A percentile compares a stretch with the other conserved stretches of the same genome.
These are phyloP conservation scores for Ursus arctos DNA, from an alignment of 2,113 vertebrate species.

Conservation along the genomic window DNA sequence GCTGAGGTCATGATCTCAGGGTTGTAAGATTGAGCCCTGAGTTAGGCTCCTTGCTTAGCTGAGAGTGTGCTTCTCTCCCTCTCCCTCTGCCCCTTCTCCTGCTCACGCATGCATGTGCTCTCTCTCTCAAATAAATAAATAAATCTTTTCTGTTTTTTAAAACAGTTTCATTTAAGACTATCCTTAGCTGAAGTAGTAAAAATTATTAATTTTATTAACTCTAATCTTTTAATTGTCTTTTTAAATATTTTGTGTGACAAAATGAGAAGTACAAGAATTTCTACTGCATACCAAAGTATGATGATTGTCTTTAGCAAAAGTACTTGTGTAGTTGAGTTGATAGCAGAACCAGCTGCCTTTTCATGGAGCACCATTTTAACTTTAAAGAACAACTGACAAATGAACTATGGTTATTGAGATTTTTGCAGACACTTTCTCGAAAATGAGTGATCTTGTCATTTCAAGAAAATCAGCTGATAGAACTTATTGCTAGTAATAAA, in stretches of 20 bases:
- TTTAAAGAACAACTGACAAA: background rate
- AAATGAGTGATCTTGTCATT: constrained; percentile 17
- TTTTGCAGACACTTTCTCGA: constrained; percentile 5
- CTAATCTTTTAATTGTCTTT: background rate
- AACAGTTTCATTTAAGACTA: background rate
- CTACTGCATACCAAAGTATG: background rate
- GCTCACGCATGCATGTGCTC: background rate
- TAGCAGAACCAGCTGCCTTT: background rate
- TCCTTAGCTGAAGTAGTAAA: background rate
- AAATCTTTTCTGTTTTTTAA: background rate
- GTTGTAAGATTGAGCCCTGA: background rate
- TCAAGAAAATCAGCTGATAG: background rate
- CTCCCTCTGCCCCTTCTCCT: background rate
- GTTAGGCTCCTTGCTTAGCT: background rate
- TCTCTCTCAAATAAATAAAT: background rate
- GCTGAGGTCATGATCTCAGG: background rate
- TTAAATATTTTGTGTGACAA: constrained; percentile 4
- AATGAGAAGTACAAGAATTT: background rate
- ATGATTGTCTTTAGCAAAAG: background rate
- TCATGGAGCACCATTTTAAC: background rate
- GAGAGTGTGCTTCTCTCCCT: background rate
- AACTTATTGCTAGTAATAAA: constrained; percentile 24
- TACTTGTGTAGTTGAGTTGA: background rate
- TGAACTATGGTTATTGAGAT: background rate
- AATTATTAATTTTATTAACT: constrained; percentile 21